Evolutionary conservation across 2,113 vertebrate species (phyloP), one percentile per base, ranked within the genome.

Genomic region (Eulacestoma nigropectus): DNA sequence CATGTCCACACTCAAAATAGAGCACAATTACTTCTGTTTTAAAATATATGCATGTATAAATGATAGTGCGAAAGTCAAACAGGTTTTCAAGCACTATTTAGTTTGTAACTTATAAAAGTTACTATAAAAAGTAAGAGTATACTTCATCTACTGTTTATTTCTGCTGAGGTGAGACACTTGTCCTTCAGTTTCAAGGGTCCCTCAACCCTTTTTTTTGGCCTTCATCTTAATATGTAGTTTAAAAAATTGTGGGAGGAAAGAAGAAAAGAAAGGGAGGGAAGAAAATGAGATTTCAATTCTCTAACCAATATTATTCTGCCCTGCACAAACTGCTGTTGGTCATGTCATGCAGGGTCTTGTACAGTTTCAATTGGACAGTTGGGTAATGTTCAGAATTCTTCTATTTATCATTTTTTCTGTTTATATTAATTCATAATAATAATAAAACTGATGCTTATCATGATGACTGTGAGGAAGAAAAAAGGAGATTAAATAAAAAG

Each of bases 331-430:
- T 74, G 14, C 18, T n/a, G 16, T 18, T 67, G 42, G 16, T 29
- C 23, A 19, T 46, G 9, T 3, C 44, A 46, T 7, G 4, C 2
- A 41, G 2, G 5, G 0, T 23, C 22, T 76, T 39, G 32, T 33
- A 91, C 13, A 75, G 26, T 27, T 82, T 9, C 41, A 87, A 37
- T 3, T 21, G 11, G 27, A 35, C 30, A 57, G 14, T 17, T 77
- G 6, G 41, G 20, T 77, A 68, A 59, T 37, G 5, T 49, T 78
- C 47, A 59, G 41, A 78, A 82, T 59, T 85, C 19, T 73, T 6
- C 5, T 85, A 65, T 70, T 94, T 79, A 64, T 70, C 27, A 0
- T 39, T 5, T 25, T 41, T 65, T 5, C 4, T 50, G 16, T 69
- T 93, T 82, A 65, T 69, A n/a, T 39, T 15, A 75, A 52, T 50